These are phyloP conservation scores for Pheosia gnoma DNA, from an alignment of 2,888 invertebrate species.

Conservation along the genomic window DNA sequence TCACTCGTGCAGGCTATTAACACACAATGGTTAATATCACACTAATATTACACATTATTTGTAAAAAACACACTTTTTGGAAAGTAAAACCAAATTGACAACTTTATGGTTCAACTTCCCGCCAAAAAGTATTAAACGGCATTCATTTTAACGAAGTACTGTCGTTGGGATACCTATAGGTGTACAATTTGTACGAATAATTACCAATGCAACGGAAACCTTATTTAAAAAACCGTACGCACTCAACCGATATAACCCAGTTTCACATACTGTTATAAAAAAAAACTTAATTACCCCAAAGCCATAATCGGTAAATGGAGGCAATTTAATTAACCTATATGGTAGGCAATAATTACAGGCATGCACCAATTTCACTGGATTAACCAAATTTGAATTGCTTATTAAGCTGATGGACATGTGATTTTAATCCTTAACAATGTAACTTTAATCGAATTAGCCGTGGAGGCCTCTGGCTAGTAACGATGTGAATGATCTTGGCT, in stretches of 20 bases:
- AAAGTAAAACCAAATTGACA: too few relatives aligned
- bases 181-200: neutral
- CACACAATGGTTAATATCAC: too few relatives aligned
- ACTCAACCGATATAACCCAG: slow-evolving; percentile 6
- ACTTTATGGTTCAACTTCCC: too few relatives aligned
- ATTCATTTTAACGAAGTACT: too few relatives aligned
- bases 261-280: slow-evolving; percentile 31
- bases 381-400: slow-evolving; percentile 79
- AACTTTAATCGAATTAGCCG: slow-evolving; percentile 62
- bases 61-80: too few relatives aligned
- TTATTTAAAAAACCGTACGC: neutral
- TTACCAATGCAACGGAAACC: neutral
- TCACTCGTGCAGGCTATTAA: too few relatives aligned
- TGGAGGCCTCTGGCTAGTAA: slow-evolving; percentile 23
- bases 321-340: slow-evolving; percentile 44
- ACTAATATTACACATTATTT: too few relatives aligned
- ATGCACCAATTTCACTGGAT: slow-evolving; percentile 68
- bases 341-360: slow-evolving; percentile 53
- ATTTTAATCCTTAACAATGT: slow-evolving; percentile 59
- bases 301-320: slow-evolving; percentile 39
- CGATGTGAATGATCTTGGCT: slow-evolving; percentile 48
- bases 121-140: too few relatives aligned
- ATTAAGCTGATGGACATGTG: slow-evolving; percentile 78
- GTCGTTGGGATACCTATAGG: too few relatives aligned
- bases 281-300: slow-evolving; percentile 31